Base-by-base conservation (phyloP, 2,888 invertebrate species). In the Macropis europaea region DNA sequence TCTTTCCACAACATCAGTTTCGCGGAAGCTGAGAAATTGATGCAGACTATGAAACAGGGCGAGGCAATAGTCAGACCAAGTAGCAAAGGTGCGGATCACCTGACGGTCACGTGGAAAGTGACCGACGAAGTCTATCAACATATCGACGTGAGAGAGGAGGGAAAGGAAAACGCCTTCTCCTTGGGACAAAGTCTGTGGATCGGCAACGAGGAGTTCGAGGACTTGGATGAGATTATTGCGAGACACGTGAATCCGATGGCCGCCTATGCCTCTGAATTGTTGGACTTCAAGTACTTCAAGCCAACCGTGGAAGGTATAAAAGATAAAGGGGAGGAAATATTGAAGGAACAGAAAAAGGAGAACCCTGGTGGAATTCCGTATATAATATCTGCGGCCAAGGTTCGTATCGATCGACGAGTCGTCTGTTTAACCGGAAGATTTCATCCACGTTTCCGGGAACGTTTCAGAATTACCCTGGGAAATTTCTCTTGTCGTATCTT, bases 21-120 rank as follows among this genome's bases (percentile, higher is more conserved):
- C 89, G 94, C 94, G 0, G 97, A 98, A 86, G 97, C 98, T 0
- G 97, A 98, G 86, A 96, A 96, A 84, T 91, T 97, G 59, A 95
- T 99, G 95, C 94, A 93, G 47, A 93, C 93, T 54, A 96, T 98
- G 95, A 98, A 98, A 76, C 98, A 97, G 90, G 99, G 99, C 0
- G 99, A 99, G 87, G 97, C 97, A 11, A 95, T 99, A 15, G 94
- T 99, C 11, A 92, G 99, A 68, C 99, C 99, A 0, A 99, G 99
- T 54, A 98, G 98, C 89, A 99, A 99, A 92, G 98, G 98, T 32
- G 94, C 95, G 0, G 97, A 99, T 90, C 98, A 98, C 90, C 91
- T 99, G 76, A 99, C 99, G 0, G 97, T 98, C 2, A 99, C 99
- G 0, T 99, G 99, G 99, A 99, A 99, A 90, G 98, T 99, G 0